Conservation (phyloP, 2,797 vertebrate species). For the Petrocephalus sullivani region DNA sequence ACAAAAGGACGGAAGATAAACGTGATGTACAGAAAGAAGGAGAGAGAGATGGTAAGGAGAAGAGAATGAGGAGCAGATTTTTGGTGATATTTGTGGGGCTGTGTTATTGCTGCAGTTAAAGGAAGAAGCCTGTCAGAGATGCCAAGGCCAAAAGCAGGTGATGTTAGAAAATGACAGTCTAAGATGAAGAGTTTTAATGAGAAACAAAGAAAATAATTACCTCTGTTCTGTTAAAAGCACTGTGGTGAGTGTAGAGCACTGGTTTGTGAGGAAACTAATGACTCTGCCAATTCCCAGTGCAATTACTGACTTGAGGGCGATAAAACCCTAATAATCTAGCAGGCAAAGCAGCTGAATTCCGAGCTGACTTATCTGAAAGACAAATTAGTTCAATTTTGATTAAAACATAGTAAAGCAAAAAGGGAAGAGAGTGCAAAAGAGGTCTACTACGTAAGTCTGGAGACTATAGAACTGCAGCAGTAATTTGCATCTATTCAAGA, state of each 20-base stretch:
- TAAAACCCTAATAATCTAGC: conserved; percentile 17
- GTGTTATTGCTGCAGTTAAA: background rate
- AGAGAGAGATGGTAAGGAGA: background rate
- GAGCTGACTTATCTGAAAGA: conserved; percentile 11
- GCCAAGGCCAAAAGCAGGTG: background rate
- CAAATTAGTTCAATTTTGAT: conserved; percentile 21
- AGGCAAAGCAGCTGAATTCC: background rate
- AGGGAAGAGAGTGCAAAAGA: background rate
- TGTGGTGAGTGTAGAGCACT: background rate
- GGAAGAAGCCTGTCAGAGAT: background rate
- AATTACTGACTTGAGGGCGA: conserved; percentile 11
- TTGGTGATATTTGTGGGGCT: background rate
- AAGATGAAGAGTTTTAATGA: conserved; percentile 16
- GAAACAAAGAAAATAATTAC: conserved; percentile 16
- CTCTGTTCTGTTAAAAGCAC: background rate
- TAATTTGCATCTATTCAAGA: conserved; percentile 6
- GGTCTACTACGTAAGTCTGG: background rate
- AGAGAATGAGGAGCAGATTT: background rate
- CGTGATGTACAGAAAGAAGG: background rate
- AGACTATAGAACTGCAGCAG: background rate
- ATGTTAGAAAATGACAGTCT: background rate
- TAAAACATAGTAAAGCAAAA: background rate
- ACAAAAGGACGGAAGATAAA: background rate
- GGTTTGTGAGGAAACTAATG: conserved; percentile 17
- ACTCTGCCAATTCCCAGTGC: conserved; percentile 21